Evolutionary conservation across 1,140 invertebrate species (phyloP).

Genomic region (silkworm (Bombyx mori)): DNA sequence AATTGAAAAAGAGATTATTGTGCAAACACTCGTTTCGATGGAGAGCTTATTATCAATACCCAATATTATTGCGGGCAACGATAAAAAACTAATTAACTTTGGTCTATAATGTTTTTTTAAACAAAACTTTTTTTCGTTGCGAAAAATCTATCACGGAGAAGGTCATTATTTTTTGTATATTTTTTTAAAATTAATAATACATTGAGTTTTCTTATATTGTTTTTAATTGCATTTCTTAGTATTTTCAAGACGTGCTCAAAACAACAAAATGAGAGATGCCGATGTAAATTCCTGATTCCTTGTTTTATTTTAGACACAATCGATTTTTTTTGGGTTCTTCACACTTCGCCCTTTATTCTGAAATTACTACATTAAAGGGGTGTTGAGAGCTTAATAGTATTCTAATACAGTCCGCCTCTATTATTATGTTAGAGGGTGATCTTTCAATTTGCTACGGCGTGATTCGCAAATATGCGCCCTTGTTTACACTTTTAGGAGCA

Average conservation of each 20-base stretch:
- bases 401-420: constrained; percentile 48
- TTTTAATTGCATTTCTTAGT: too few relatives aligned
- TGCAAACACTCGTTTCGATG: not conserved
- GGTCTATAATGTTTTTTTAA: too few relatives aligned
- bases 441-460: constrained; percentile 56
- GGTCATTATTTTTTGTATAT: too few relatives aligned
- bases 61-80: not conserved
- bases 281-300: not conserved
- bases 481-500: constrained; percentile 36
- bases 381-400: constrained; percentile 44
- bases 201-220: too few relatives aligned
- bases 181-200: too few relatives aligned
- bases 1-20: constrained; percentile 61
- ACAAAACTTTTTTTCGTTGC: too few relatives aligned
- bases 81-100: constrained; percentile 13
- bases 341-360: too few relatives aligned
- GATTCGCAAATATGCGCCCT: constrained; percentile 49
- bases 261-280: too few relatives aligned
- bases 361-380: constrained; percentile 15
- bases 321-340: too few relatives aligned
- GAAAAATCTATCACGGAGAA: too few relatives aligned
- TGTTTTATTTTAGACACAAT: not conserved
- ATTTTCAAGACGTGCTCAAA: too few relatives aligned
- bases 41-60: constrained; percentile 1
- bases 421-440: constrained; percentile 32